These are phyloP conservation scores for Sebastes dallii DNA, from an alignment of 2,797 vertebrate genomes.

Conservation along the genomic window DNA sequence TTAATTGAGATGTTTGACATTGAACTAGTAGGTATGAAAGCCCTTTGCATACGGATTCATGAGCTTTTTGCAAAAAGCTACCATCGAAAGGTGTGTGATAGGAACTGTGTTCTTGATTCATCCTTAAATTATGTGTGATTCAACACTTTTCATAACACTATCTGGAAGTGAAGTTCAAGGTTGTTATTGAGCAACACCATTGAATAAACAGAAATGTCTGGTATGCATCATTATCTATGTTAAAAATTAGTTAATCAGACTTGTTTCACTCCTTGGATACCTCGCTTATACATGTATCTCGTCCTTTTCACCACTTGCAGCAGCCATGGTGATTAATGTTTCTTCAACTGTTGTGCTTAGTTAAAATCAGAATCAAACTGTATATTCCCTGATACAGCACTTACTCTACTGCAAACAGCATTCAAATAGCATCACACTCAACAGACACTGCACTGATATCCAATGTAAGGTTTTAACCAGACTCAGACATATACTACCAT, in stretches of 20 bases:
- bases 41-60: not conserved
- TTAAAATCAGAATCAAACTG: not conserved
- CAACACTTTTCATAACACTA: not conserved
- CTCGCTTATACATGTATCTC: not conserved
- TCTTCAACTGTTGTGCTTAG: not conserved
- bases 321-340: not conserved
- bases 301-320: not conserved
- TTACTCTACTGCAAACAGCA: not conserved
- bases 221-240: not conserved
- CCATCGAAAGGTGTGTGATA: not conserved
- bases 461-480: conserved; percentile 14
- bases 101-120: not conserved
- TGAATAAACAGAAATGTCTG: not conserved
- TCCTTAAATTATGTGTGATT: not conserved
- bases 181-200: not conserved
- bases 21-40: not conserved
- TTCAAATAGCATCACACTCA: not conserved
- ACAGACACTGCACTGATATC: not conserved
- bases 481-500: conserved; percentile 10
- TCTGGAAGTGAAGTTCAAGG: not conserved
- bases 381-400: not conserved
- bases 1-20: not conserved
- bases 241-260: not conserved
- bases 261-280: not conserved
- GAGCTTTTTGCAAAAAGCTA: not conserved